Base-by-base conservation (phyloP, 2,797 vertebrate species). In the Carcharodon carcharias region DNA sequence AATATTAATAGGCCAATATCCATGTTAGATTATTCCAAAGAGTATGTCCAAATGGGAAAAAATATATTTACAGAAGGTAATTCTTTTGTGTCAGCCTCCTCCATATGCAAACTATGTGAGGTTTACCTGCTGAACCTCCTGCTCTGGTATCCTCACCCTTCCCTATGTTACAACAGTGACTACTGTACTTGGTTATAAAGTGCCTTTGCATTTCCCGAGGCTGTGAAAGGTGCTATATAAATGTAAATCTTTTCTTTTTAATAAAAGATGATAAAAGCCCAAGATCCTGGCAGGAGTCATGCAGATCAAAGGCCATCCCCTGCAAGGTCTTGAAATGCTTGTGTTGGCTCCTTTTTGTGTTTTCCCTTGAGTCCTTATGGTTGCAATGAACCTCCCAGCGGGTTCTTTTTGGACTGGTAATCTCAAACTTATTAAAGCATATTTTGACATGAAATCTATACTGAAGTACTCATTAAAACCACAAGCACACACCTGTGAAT, bases 401-500 rank as follows among this genome's bases (percentile, higher is more conserved):
- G 9, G 94, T 16, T 35, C 4, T 31, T 95, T 26, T 73, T 50
- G 94, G 65, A 73, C 65, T 95, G 94, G 69, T 71, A 71, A 95
- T 35, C 50, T 95, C 28, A 21, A 71, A 50, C 69, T 95, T 12
- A 95, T 95, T 95, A 69, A 95, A 71, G 63, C 9, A 71, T 18
- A 65, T n/a, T 40, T 69, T 65, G 40, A 50, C 63, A 73, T 95
- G 50, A 95, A 45, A 50, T 50, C 26, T 54, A 69, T 54, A 69
- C 61, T 21, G 61, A 65, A 67, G 28, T 26, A 21, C 28, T 95
- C 67, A 54, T 95, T 95, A 50, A 95, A 65, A 35, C 23, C 67
- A 95, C n/a, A 35, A 95, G 40, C 93, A 65, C 61, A 65, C 91
- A 71, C 65, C 40, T 95, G 93, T 54, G 40, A 95, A 95, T 54